These are phyloP conservation scores for Ceratina australensis DNA, from an alignment of 1,140 invertebrate species.

Conservation along the genomic window DNA sequence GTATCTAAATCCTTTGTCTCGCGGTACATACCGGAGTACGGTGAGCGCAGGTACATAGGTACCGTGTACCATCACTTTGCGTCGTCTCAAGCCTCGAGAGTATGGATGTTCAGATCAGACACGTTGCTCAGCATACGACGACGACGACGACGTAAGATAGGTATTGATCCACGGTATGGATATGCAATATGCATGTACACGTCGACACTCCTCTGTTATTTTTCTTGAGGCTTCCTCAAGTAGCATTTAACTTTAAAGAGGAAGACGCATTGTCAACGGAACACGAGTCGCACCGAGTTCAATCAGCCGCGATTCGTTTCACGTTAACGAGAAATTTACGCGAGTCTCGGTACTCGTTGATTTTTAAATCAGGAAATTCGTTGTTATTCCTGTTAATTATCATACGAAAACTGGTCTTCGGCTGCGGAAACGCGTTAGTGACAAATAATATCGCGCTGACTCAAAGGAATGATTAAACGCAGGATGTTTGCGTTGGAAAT, in stretches of 20 bases:
- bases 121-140: slow-evolving; percentile 12
- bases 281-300: neutral
- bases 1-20: neutral
- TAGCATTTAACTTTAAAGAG: slow-evolving; percentile 29
- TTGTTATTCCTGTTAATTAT: slow-evolving; percentile 3
- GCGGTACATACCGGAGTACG: neutral
- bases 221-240: slow-evolving; percentile 32
- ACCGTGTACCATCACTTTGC: slow-evolving; percentile 9
- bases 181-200: slow-evolving; percentile 18
- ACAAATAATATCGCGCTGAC: slow-evolving; percentile 35
- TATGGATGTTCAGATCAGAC: slow-evolving; percentile 37
- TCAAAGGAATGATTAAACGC: slow-evolving; percentile 37
- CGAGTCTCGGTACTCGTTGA: neutral
- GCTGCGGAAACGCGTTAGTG: neutral
- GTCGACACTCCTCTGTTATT: slow-evolving; percentile 25
- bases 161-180: slow-evolving; percentile 40
- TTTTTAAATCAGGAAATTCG: neutral
- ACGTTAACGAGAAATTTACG: too few species aligned
- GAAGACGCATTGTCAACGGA: slow-evolving; percentile 13
- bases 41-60: neutral
- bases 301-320: neutral
- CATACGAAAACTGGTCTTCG: neutral
- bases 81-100: slow-evolving; percentile 24
- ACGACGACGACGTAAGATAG: slow-evolving; percentile 33
- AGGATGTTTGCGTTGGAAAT: slow-evolving; percentile 21